These are phyloP conservation scores for Drosophila biarmipes DNA, from an alignment of 1,140 invertebrate species.

Conservation along the genomic window DNA sequence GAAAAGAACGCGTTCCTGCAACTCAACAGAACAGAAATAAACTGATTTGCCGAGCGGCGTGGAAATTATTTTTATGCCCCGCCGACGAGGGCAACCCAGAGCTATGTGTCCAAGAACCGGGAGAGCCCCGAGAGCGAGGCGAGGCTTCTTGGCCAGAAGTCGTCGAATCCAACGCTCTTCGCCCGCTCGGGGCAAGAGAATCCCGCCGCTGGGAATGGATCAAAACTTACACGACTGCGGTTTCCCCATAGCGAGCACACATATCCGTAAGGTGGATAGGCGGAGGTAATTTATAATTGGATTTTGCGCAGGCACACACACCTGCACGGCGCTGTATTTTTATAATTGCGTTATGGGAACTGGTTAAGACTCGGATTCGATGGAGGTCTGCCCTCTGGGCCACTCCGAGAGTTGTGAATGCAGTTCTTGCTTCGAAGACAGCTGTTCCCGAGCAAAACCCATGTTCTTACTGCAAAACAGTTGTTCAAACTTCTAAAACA, in stretches of 20 bases:
- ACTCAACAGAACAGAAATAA: slow-evolving; percentile 84
- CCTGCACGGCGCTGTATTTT: slow-evolving; percentile 3
- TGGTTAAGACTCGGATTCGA: not conserved
- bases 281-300: slow-evolving; percentile 52
- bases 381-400: not conserved
- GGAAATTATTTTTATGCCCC: slow-evolving; percentile 79
- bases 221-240: slow-evolving; percentile 18
- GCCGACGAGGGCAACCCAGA: slow-evolving; percentile 30
- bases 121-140: slow-evolving; percentile 18
- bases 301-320: slow-evolving; percentile 19
- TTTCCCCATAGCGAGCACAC: slow-evolving; percentile 1
- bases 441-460: slow-evolving; percentile 12
- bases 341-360: slow-evolving; percentile 8
- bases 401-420: not conserved
- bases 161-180: slow-evolving; percentile 18
- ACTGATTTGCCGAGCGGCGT: slow-evolving; percentile 77
- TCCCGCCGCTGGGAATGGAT: slow-evolving; percentile 23
- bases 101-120: slow-evolving; percentile 18
- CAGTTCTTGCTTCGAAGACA: slow-evolving; percentile 9
- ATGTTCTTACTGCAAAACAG: slow-evolving; percentile 19
- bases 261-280: slow-evolving; percentile 6
- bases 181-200: slow-evolving; percentile 9
- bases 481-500: slow-evolving; percentile 9
- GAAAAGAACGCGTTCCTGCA: slow-evolving; percentile 84
- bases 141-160: slow-evolving; percentile 37